phyloP scores from a whole-genome alignment of 2,888 invertebrate species.

The Patella pellucida region DNA sequence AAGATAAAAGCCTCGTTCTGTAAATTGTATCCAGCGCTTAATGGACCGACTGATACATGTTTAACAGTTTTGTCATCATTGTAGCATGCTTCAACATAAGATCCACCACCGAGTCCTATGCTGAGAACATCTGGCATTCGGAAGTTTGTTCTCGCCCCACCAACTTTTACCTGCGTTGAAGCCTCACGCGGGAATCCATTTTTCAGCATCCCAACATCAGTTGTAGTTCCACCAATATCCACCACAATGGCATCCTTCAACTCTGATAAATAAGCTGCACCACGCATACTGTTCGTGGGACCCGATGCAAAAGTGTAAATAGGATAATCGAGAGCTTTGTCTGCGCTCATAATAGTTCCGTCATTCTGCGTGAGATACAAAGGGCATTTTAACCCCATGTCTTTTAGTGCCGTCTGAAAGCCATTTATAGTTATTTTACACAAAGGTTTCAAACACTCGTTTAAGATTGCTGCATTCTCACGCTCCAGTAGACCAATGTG shows the following conservation, averaged over 20 bases:
- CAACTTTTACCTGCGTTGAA: constrained; percentile 54
- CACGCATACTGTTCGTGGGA: constrained; percentile 69
- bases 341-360: constrained; percentile 63
- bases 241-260: constrained; percentile 59
- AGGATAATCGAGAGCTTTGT: constrained; percentile 52
- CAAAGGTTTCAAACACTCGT: constrained; percentile 64
- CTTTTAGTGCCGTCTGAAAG: constrained; percentile 49
- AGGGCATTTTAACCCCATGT: constrained; percentile 56
- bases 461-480: constrained; percentile 67
- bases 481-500: constrained; percentile 64
- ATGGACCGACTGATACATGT: constrained; percentile 56
- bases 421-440: constrained; percentile 52
- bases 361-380: constrained; percentile 67
- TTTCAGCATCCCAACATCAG: constrained; percentile 63
- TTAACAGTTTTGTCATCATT: background rate
- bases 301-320: constrained; percentile 66
- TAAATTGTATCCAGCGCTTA: constrained; percentile 64
- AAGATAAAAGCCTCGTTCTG: constrained; percentile 55
- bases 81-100: constrained; percentile 45
- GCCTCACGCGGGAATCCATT: constrained; percentile 64
- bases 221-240: constrained; percentile 67
- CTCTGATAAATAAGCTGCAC: constrained; percentile 63
- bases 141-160: constrained; percentile 64
- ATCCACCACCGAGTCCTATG: constrained; percentile 68
- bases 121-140: constrained; percentile 66